These are phyloP conservation scores for Cephonodes hylas DNA, from an alignment of 2,888 invertebrate genomes.

Conservation along the genomic window DNA sequence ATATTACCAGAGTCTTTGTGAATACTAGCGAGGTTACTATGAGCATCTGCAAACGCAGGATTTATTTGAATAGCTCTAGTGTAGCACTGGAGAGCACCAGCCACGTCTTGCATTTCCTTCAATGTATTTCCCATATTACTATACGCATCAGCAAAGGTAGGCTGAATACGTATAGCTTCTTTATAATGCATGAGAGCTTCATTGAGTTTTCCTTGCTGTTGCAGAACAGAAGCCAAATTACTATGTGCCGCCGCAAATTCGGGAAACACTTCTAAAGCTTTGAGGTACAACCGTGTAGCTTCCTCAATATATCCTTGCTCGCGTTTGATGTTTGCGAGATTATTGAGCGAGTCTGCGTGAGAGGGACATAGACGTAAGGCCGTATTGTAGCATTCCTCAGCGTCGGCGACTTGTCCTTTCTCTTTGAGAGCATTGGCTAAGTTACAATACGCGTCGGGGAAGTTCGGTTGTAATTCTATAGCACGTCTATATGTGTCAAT, in stretches of 20 bases:
- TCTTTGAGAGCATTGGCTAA: slow-evolving; percentile 99
- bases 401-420: slow-evolving; percentile 97
- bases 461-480: slow-evolving; percentile 98
- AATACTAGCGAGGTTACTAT: slow-evolving; percentile 98
- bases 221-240: slow-evolving; percentile 98
- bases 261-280: slow-evolving; percentile 96
- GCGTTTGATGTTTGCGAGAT: slow-evolving; percentile 98
- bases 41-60: slow-evolving; percentile 99
- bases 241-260: slow-evolving; percentile 99
- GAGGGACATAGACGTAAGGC: slow-evolving; percentile 96
- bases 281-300: slow-evolving; percentile 96
- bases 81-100: slow-evolving; percentile 98
- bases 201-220: slow-evolving; percentile 98
- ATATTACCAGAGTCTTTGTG: slow-evolving; percentile 99
- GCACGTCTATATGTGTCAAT: slow-evolving; percentile 99
- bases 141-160: slow-evolving; percentile 99
- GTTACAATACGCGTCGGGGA: slow-evolving; percentile 99
- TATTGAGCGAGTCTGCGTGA: slow-evolving; percentile 99
- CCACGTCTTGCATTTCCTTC: slow-evolving; percentile 99
- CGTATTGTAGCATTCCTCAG: slow-evolving; percentile 99
- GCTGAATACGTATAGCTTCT: slow-evolving; percentile 99
- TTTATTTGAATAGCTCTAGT: slow-evolving; percentile 99
- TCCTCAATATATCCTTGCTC: slow-evolving; percentile 99
- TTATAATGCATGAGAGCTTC: slow-evolving; percentile 99
- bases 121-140: slow-evolving; percentile 99